phyloP scores from a whole-genome alignment of 2,888 invertebrate genomes.

The Callyntrura sp. region DNA sequence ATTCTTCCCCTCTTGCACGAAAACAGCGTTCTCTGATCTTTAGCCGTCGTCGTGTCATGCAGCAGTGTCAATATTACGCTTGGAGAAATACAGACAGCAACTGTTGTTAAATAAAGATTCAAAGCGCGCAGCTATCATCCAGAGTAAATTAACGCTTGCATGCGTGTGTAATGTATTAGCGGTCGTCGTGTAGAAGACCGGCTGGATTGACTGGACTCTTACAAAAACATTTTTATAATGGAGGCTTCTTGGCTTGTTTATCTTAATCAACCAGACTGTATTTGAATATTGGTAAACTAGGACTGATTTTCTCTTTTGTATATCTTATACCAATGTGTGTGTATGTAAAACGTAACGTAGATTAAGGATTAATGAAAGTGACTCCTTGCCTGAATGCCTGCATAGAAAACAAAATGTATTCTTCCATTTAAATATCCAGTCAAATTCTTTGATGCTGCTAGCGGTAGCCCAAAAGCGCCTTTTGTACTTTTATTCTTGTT shows the following conservation, averaged over 20 bases:
- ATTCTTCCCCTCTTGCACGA: slow-evolving; percentile 27
- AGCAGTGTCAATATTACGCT: background rate
- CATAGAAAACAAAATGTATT: slow-evolving; percentile 43
- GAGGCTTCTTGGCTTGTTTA: slow-evolving; percentile 13
- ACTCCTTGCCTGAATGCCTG: too few species aligned
- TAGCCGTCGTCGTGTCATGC: slow-evolving; percentile 35
- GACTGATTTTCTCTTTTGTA: too few species aligned
- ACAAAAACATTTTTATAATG: background rate
- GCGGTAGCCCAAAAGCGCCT: background rate
- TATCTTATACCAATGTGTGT: too few species aligned
- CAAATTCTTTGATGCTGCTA: background rate
- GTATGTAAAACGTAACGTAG: background rate
- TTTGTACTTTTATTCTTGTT: slow-evolving; percentile 31
- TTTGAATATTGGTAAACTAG: background rate
- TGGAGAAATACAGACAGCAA: too few species aligned
- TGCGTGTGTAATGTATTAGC: slow-evolving; percentile 24
- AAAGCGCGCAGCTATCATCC: background rate
- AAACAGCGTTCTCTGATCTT: slow-evolving; percentile 38
- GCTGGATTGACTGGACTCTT: background rate
- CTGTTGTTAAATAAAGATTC: too few species aligned
- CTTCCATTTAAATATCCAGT: slow-evolving; percentile 40
- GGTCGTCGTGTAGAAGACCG: background rate
- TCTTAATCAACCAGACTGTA: slow-evolving; percentile 31
- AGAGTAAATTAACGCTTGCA: background rate
- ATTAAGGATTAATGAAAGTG: background rate